A percentile compares a stretch with the other conserved stretches of the same genome.
Evolutionary conservation across 2,113 vertebrate genomes (phyloP).

Genomic region (Stigmatopora nigra): DNA sequence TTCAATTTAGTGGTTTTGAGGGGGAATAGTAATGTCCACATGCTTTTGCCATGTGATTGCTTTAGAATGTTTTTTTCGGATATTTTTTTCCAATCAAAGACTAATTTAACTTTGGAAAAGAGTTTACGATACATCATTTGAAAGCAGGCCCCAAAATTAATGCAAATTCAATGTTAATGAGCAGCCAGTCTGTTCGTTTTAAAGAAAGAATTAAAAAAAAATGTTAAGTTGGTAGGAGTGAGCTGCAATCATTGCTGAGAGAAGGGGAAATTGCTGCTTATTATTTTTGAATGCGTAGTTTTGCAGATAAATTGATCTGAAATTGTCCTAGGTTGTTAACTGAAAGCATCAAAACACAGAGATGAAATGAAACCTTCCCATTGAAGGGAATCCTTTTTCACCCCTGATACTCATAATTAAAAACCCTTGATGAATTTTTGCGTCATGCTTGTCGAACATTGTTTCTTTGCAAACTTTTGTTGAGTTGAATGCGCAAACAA

Average conservation of each 20-base stretch:
- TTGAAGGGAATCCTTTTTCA: background rate
- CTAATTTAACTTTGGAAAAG: background rate
- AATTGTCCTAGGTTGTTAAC: slow-evolving; percentile 2
- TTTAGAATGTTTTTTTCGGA: background rate
- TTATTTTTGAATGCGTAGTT: background rate
- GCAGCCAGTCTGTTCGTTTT: background rate
- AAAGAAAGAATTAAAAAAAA: background rate
- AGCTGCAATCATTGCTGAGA: background rate
- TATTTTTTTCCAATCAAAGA: background rate
- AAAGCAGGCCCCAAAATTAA: background rate
- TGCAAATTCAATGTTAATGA: background rate
- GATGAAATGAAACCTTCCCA: background rate
- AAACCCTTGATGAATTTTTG: slow-evolving; percentile 6
- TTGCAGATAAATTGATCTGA: background rate
- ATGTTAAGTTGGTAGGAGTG: background rate
- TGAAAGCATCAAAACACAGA: background rate
- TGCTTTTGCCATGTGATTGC: background rate
- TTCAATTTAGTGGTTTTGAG: slow-evolving; percentile 1
- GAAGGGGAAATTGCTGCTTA: background rate
- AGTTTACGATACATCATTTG: too few relatives aligned
- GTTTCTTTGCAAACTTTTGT: background rate
- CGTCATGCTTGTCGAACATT: background rate
- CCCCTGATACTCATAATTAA: background rate
- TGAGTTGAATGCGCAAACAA: background rate
- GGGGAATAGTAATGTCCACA: background rate